Base-by-base conservation (phyloP, 2,797 vertebrate species). In the Pelobates cultripes region DNA sequence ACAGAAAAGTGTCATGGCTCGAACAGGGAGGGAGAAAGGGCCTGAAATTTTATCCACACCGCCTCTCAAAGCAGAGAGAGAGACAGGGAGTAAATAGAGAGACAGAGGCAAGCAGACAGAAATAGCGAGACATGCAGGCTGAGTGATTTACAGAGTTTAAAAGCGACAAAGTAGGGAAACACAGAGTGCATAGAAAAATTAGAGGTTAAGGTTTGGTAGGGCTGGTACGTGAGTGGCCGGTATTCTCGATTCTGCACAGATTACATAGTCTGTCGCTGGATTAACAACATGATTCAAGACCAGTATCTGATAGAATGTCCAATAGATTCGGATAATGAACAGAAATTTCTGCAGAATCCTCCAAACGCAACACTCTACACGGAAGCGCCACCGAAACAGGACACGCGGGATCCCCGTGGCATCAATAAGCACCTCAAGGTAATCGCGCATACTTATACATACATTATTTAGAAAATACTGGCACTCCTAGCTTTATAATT, bases 391-490 rank as follows among this genome's bases (percentile, higher is more conserved):
- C 40, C 86, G 51, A 80, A 78, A 10, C 71, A 75, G 0, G 87
- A 87, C 3, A 82, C 77, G 3, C 92, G 95, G 83, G 94, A 95
- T 86, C 94, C 93, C 3, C 86, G 79, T 7, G 91, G 91, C 15
- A 91, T 95, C 86, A 95, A 95, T 88, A 87, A 87, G 80, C 93
- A 95, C 86, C 89, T 95, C 4, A 93, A 94, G 94, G 88, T 88
- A 86, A 64, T 7, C 79, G 13, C 43, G 44, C 14, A 43, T 4
- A 42, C 47, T 47, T 51, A 51, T 10, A 5, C 47, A 51, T 51
- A 28, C 28, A 28, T 28, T 28, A 28, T 28, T 28, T 28, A 28
- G 28, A 28, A 28, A 28, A 28, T 28, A 28, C 28, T 1, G 28
- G 28, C 28, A 28, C 28, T 28, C 28, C 28, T 28, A 2, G 28